A percentile compares a stretch with the other conserved stretches of the same genome.
phyloP scores from a whole-genome alignment of 2,888 invertebrate genomes.

The Brenthis ino region DNA sequence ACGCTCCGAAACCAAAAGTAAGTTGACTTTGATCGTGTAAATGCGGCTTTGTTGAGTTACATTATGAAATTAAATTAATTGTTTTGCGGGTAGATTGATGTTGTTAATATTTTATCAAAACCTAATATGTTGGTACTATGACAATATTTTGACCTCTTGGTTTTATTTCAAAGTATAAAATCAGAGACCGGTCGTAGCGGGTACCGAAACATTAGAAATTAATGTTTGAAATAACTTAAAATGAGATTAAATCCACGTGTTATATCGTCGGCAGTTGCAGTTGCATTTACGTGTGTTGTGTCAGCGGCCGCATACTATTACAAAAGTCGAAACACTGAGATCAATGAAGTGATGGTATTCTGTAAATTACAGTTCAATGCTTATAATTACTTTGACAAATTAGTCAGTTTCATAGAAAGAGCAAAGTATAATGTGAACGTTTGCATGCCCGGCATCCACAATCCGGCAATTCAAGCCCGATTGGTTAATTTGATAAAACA shows the following conservation, averaged over 20 bases:
- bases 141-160: constrained; percentile 57
- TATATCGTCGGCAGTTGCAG: constrained; percentile 67
- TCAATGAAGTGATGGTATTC: constrained; percentile 79
- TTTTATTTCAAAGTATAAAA: constrained; percentile 65
- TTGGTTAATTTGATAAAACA: constrained; percentile 63
- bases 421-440: constrained; percentile 66
- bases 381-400: constrained; percentile 72
- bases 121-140: constrained; percentile 43
- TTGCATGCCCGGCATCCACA: constrained; percentile 77
- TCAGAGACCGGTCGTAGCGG: constrained; percentile 56
- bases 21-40: too few relatives aligned
- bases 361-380: constrained; percentile 76
- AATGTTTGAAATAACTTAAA: constrained; percentile 70
- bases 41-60: neutral
- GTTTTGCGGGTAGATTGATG: constrained; percentile 57
- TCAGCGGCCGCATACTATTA: constrained; percentile 73
- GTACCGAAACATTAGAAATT: constrained; percentile 49
- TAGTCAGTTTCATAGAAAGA: constrained; percentile 69
- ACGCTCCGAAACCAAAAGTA: too few relatives aligned
- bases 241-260: constrained; percentile 69
- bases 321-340: constrained; percentile 61
- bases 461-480: constrained; percentile 72
- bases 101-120: constrained; percentile 31
- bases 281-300: constrained; percentile 70
- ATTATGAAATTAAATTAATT: neutral